A percentile compares a stretch with the other conserved stretches of the same genome.
phyloP scores from a whole-genome alignment of 2,797 vertebrate genomes.

The Acipenser ruthenus region DNA sequence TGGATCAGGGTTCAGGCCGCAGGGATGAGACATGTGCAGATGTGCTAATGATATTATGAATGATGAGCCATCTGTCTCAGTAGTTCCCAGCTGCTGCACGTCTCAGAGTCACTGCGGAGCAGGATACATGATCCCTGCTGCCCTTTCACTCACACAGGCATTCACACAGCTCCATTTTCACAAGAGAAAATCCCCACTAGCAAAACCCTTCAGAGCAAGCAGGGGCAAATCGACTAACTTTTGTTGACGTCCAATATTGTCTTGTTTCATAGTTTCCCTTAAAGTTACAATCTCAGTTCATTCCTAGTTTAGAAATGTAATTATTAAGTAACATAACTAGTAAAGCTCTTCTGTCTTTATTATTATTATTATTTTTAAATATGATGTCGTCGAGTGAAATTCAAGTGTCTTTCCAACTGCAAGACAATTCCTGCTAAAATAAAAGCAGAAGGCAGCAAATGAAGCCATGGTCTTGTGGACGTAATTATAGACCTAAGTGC shows the following conservation, averaged over 20 bases:
- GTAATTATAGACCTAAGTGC: too few species aligned
- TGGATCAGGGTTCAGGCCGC: too few species aligned
- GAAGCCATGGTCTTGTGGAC: too few species aligned
- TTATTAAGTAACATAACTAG: too few species aligned
- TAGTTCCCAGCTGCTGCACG: slow-evolving; percentile 24
- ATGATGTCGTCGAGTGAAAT: too few species aligned
- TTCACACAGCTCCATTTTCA: slow-evolving; percentile 3
- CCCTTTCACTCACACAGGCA: slow-evolving; percentile 12
- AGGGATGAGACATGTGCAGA: slow-evolving; percentile 5
- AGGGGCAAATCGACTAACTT: slow-evolving; percentile 49
- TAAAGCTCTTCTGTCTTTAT: too few species aligned
- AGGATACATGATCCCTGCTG: slow-evolving; percentile 12
- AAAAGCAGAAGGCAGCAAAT: too few species aligned
- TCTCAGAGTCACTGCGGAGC: slow-evolving; percentile 12
- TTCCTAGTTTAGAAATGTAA: slow-evolving; percentile 27
- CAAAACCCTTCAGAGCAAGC: slow-evolving; percentile 10
- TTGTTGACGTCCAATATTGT: slow-evolving; percentile 36
- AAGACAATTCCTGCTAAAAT: too few species aligned
- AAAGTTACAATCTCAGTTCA: slow-evolving; percentile 20
- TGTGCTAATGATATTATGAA: background rate
- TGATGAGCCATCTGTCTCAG: slow-evolving; percentile 16
- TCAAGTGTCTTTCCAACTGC: too few species aligned
- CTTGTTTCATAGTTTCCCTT: background rate
- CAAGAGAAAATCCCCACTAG: slow-evolving; percentile 7
- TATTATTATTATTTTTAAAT: too few species aligned